Evolutionary conservation across 2,888 invertebrate species (phyloP), one percentile per base, ranked within the genome.

Genomic region (Phalera bucephala): DNA sequence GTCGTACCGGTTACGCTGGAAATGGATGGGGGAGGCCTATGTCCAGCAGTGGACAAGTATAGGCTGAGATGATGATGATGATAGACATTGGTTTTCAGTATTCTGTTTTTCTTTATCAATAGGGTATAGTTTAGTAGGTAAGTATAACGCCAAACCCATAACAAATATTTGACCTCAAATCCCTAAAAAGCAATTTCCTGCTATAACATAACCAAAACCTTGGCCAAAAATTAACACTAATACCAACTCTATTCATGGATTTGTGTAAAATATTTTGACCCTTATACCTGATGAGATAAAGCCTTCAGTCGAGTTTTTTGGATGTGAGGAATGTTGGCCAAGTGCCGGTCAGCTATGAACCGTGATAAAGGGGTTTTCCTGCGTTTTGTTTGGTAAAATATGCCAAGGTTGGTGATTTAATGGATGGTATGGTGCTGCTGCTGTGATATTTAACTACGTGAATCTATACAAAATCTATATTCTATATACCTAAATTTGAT

Each of bases 141-240:
- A n/a, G n/a, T n/a, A n/a, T n/a, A n/a, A n/a, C n/a, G 30, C 14
- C n/a, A 22, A 22, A 4, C 19, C 13, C 25, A 12, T 26, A 20
- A 17, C 6, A 12, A 38, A 38, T 25, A 36, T 34, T 45, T 35
- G 40, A 36, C 33, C 31, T 10, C 15, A 34, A 33, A 44, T 25
- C 25, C 28, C 33, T n/a, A 26, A 35, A 37, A 27, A 37, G 36
- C 35, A 26, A 43, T 41, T 45, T 49, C 39, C 44, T 39, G 23
- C 17, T 12, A 26, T n/a, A n/a, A 22, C 21, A 7, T 19, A 14
- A 30, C n/a, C 32, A 12, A 27, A 35, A 13, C 35, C 43, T 43
- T 38, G 35, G 27, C 36, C 30, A 37, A 34, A 29, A 28, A 29
- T 37, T 37, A 4, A 23, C 25, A 4, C 22, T 7, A 10, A n/a